Conservation (phyloP, 2,113 vertebrate species). For the Poecile atricapillus region DNA sequence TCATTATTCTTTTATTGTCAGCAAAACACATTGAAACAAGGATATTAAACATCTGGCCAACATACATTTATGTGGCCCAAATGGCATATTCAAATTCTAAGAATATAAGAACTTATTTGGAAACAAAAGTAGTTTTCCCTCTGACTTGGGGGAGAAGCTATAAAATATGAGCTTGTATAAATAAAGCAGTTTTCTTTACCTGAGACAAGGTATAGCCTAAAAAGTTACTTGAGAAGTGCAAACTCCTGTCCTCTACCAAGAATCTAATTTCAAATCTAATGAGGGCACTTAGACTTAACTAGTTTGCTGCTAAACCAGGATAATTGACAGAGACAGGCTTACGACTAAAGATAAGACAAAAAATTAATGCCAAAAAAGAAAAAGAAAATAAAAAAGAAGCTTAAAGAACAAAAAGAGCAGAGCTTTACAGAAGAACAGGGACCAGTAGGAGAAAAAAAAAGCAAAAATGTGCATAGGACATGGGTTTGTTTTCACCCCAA, state of each 20-base stretch:
- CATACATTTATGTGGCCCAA: slow-evolving; percentile 48
- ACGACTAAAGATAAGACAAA: background rate
- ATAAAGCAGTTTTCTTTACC: background rate
- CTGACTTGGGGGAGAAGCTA: background rate
- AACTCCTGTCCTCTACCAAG: background rate
- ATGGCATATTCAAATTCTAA: slow-evolving; percentile 31
- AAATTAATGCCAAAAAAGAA: background rate
- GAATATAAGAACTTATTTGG: background rate
- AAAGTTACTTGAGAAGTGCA: background rate
- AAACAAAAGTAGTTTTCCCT: slow-evolving; percentile 7
- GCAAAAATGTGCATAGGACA: background rate
- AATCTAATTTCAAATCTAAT: background rate
- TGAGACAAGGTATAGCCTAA: background rate
- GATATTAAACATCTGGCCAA: slow-evolving; percentile 53
- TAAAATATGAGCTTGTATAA: background rate
- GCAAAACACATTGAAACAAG: slow-evolving; percentile 39
- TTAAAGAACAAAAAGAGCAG: background rate
- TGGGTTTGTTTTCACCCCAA: background rate
- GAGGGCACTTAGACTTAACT: slow-evolving; percentile 8
- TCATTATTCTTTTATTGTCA: slow-evolving; percentile 42
- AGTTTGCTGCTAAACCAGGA: background rate
- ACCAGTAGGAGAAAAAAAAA: background rate
- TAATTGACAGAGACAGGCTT: background rate
- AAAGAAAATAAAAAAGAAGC: too few relatives aligned
- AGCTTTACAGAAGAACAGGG: background rate